Evolutionary conservation across 2,888 invertebrate species (phyloP), one percentile per base, ranked within the genome.

Genomic region (Thelaira solivaga): DNA sequence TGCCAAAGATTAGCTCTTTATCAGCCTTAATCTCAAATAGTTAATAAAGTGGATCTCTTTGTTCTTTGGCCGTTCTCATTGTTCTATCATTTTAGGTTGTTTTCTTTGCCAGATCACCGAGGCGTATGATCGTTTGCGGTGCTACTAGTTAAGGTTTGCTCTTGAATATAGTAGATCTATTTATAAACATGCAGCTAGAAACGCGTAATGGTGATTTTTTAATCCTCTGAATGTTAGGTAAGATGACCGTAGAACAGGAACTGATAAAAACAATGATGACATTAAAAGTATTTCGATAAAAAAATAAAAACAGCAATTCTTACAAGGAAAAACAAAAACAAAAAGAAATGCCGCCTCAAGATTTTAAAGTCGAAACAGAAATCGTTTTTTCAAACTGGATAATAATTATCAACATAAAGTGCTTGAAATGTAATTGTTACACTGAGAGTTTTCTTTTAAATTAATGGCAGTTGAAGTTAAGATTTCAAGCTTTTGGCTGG

Each of bases 11-110:
- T 87, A 86, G 85, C 87, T 86, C 83, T 84, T 86, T 86, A 86
- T 86, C 86, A 85, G 87, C 80, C 83, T 82, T 86, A 86, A 86
- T 86, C 86, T 86, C 87, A 86, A 86, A 87, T 86, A 87, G 85
- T 86, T 87, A 86, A 87, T 86, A 87, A 86, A 87, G 87, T 86
- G 86, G 86, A 84, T 83, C 83, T 68, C 84, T 86, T 86, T 86
- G 87, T 87, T 83, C 83, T 86, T 83, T 81, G 81, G 82, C 86
- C 86, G 86, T 83, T 82, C 68, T 80, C 80, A 83, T 85, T 86
- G 84, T 85, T 81, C 80, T 76, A 39, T 49, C 31, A 45, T 24
- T 67, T 59, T 57, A 57, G 65, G 26, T 47, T 43, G 18, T 45
- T 67, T 74, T 43, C 81, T 82, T 81, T 82, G 82, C 71, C 81